Percentiles rank a stretch among this genome's conserved stretches.
These are phyloP conservation scores for Antennarius striatus DNA, from an alignment of 2,113 vertebrate genomes.

Conservation along the genomic window DNA sequence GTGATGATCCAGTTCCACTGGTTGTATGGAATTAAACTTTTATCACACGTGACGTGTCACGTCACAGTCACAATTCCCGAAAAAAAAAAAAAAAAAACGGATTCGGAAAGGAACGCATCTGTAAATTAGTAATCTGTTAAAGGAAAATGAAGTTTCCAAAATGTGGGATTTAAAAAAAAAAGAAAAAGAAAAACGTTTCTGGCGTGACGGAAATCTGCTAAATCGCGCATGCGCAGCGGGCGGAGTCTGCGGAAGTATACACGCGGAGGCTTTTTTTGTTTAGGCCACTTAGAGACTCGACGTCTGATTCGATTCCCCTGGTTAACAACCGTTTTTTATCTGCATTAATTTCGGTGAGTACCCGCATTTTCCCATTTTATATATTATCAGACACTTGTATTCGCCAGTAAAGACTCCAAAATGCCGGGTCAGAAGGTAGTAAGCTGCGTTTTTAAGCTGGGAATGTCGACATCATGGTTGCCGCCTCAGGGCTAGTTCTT, in stretches of 20 bases:
- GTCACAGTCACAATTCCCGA: too few relatives aligned
- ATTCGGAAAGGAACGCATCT: too few relatives aligned
- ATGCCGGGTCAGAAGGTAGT: fast-evolving
- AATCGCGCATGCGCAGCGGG: constrained; percentile 66
- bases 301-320: constrained; percentile 61
- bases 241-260: constrained; percentile 43
- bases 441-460: not conserved
- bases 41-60: too few relatives aligned
- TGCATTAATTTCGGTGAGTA: constrained; percentile 83
- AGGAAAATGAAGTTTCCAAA: too few relatives aligned
- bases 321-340: constrained; percentile 79
- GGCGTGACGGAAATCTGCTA: constrained; percentile 24
- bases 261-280: constrained; percentile 73
- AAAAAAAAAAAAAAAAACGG: too few relatives aligned
- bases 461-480: constrained; percentile 15
- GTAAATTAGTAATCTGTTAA: too few relatives aligned
- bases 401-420: fast-evolving
- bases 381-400: fast-evolving
- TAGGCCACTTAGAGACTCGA: constrained; percentile 47
- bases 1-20: too few relatives aligned
- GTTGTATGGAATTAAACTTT: too few relatives aligned
- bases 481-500: constrained; percentile 29
- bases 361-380: not conserved
- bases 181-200: too few relatives aligned
- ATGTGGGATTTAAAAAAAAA: too few relatives aligned